A percentile compares a stretch with the other conserved stretches of the same genome.
Evolutionary conservation across 2,113 vertebrate genomes (phyloP).

Genomic region (Lophotis ruficrista): DNA sequence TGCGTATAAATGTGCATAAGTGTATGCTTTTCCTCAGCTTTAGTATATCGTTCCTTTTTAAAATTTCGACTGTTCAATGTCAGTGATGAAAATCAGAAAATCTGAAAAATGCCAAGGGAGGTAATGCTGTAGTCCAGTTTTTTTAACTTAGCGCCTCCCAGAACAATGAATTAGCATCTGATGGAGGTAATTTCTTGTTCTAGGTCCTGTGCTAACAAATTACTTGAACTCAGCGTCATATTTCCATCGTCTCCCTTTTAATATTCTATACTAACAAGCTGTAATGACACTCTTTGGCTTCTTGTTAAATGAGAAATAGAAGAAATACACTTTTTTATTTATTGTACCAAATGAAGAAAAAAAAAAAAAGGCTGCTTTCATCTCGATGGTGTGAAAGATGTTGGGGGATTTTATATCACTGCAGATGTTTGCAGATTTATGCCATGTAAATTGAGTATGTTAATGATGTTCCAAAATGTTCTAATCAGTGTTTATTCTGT

Average conservation of each 20-base stretch:
- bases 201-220: background rate
- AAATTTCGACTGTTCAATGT: background rate
- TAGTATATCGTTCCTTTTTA: background rate
- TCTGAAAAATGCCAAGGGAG: background rate
- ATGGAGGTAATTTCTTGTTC: background rate
- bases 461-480: slow-evolving; percentile 1
- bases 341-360: background rate
- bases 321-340: background rate
- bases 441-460: background rate
- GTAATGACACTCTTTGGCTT: background rate
- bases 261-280: background rate
- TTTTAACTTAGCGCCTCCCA: background rate
- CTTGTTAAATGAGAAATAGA: background rate
- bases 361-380: background rate
- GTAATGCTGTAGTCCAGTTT: background rate
- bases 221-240: background rate
- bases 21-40: background rate
- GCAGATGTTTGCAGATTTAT: slow-evolving; percentile 2
- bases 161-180: background rate
- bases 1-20: background rate
- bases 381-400: background rate
- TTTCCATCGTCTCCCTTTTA: background rate
- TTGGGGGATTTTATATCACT: background rate
- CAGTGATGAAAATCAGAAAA: background rate
- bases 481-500: background rate